Percentiles rank a stretch among this genome's conserved stretches.
Conservation (phyloP, 2,888 invertebrate species). For the Drosophila eohydei region DNA sequence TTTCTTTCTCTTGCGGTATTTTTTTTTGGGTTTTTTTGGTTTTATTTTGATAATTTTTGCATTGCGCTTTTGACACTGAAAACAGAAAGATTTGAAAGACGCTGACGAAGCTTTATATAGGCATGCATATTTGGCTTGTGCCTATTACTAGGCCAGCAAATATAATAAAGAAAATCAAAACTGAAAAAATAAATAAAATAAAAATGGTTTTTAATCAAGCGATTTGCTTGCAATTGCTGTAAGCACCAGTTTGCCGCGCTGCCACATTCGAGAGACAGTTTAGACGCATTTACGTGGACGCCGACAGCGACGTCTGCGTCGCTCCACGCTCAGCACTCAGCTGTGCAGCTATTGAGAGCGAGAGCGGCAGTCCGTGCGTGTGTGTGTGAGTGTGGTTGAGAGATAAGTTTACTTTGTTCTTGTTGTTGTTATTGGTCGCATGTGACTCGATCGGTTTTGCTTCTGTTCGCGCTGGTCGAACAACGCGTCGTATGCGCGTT, state of each 20-base stretch:
- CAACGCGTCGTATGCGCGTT: conserved; percentile 68
- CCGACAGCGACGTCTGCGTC: conserved; percentile 10
- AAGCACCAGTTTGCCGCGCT: conserved; percentile 28
- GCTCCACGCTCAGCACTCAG: conserved; percentile 64
- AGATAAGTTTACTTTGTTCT: conserved; percentile 44
- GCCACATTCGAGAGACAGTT: conserved; percentile 45
- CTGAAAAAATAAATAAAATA: conserved; percentile 46
- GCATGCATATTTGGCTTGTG: conserved; percentile 5
- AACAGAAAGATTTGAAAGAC: conserved; percentile 42
- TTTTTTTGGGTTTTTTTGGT: conserved; percentile 15
- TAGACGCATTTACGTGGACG: conserved; percentile 14
- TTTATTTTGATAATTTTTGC: conserved; percentile 28
- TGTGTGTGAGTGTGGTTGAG: conserved; percentile 10
- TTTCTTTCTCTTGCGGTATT: conserved; percentile 34
- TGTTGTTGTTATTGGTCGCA: conserved; percentile 36
- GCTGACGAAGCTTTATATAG: conserved; percentile 33
- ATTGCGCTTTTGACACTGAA: conserved; percentile 69
- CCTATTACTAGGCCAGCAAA: conserved; percentile 51
- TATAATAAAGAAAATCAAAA: conserved; percentile 22
- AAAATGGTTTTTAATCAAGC: conserved; percentile 70
- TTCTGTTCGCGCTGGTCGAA: conserved; percentile 31
- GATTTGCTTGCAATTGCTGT: conserved; percentile 76
- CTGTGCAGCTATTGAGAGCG: conserved; percentile 13
- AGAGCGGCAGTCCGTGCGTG: background rate
- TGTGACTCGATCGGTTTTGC: conserved; percentile 56